Evolutionary conservation across 2,888 invertebrate species (phyloP), one percentile per base, ranked within the genome.

Genomic region (Teinopalpus imperialis): DNA sequence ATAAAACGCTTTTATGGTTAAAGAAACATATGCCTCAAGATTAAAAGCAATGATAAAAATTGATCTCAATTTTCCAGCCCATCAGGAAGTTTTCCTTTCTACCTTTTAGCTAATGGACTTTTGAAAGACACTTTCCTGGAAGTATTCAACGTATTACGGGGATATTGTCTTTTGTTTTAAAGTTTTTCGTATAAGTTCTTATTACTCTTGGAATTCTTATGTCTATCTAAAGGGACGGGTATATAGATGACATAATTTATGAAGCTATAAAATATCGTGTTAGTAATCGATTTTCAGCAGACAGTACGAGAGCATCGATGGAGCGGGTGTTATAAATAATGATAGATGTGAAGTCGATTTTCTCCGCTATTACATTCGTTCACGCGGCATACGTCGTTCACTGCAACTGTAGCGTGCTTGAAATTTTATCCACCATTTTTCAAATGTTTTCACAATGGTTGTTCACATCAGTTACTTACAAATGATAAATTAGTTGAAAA

Each of bases 361-460:
- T 18, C 44, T 32, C 23, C 8, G 31, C 42, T 27, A 8, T 26
- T 24, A 20, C 32, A 34, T 18, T 27, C 32, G 20, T 18, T 12
- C 8, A 9, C 44, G n/a, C 32, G 32, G 32, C 32, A 26, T 37
- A 18, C 37, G 36, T 39, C 36, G 48, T 49, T 44, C 30, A 45
- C 46, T 52, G 45, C 56, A 54, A 59, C 47, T 56, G 57, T 62
- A 66, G 62, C 77, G 70, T 69, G 74, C 75, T 64, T 57, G 52
- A 61, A 65, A 69, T 8, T 26, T 68, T 66, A 66, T 60, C 45
- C 53, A 49, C 59, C 63, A 59, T 58, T 61, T 60, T 58, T 58
- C 53, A 56, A 47, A 49, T 53, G 57, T 59, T 56, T 56, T 59
- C 54, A 30, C 36, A 43, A 29, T 29, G 5, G 43, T 29, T 43